Percentiles rank a stretch among this genome's conserved stretches.
Conservation (phyloP, 2,113 vertebrate genomes). For the Neodontobutis hainanensis region DNA sequence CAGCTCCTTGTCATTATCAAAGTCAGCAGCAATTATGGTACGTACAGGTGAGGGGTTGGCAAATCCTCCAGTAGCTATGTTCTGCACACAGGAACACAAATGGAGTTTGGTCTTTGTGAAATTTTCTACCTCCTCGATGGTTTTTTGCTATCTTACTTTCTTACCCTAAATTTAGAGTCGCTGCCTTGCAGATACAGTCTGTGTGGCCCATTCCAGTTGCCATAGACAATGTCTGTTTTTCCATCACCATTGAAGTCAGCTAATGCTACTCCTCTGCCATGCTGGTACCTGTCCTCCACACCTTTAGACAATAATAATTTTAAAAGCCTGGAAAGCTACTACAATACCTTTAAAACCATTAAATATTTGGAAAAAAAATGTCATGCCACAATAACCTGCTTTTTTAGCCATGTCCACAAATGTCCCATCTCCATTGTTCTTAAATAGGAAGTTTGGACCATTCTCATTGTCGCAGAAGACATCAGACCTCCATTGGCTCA, state of each 20-base stretch:
- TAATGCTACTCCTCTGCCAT: conserved; percentile 88
- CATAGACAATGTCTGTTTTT: conserved; percentile 90
- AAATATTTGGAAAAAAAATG: neutral
- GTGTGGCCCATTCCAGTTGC: conserved; percentile 95
- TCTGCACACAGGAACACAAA: conserved; percentile 68
- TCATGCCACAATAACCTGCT: conserved; percentile 78
- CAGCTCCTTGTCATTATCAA: conserved; percentile 92
- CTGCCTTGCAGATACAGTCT: conserved; percentile 89
- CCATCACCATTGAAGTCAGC: conserved; percentile 92
- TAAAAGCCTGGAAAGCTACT: no score
- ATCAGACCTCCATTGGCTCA: conserved; percentile 85
- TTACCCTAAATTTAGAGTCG: conserved; percentile 85
- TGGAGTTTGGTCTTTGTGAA: neutral
- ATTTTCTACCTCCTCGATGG: neutral
- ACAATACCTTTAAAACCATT: no score
- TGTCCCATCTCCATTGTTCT: conserved; percentile 87
- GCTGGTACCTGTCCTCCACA: conserved; percentile 86
- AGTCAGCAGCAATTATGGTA: conserved; percentile 89
- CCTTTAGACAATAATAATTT: conserved; percentile 63
- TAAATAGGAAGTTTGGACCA: conserved; percentile 94
- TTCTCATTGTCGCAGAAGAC: conserved; percentile 97
- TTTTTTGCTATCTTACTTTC: conserved; percentile 6
- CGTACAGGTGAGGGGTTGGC: conserved; percentile 86
- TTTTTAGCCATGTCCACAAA: conserved; percentile 83
- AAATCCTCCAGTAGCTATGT: conserved; percentile 87